A percentile compares a stretch with the other conserved stretches of the same genome.
These are phyloP conservation scores for Iphiclides podalirius DNA, from an alignment of 2,888 invertebrate genomes.

Conservation along the genomic window DNA sequence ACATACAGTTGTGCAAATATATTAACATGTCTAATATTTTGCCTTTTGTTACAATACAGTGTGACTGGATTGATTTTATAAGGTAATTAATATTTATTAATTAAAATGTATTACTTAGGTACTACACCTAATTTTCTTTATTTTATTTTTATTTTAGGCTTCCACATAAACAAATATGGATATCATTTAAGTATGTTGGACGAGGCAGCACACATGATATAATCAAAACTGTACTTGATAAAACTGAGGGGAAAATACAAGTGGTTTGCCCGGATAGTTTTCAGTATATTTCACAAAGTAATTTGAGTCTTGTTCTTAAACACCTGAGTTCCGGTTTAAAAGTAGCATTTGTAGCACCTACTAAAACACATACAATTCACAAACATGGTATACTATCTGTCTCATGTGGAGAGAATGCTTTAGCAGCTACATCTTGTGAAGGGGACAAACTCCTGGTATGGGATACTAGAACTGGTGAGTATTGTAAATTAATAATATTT, in stretches of 20 bases:
- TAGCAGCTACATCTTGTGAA: constrained; percentile 82
- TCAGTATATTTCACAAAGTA: constrained; percentile 60
- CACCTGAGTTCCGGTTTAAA: constrained; percentile 62
- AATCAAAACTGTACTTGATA: constrained; percentile 50
- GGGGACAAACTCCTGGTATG: constrained; percentile 81
- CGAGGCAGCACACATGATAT: constrained; percentile 63
- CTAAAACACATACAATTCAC: constrained; percentile 67
- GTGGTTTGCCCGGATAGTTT: constrained; percentile 60
- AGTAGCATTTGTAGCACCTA: constrained; percentile 74
- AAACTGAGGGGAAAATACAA: constrained; percentile 61
- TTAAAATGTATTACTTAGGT: constrained; percentile 5
- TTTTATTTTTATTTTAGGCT: constrained; percentile 48
- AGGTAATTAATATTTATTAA: constrained; percentile 45
- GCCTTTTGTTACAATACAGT: constrained; percentile 72
- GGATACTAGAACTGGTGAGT: constrained; percentile 81
- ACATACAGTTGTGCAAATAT: too few relatives aligned
- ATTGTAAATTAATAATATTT: too few relatives aligned
- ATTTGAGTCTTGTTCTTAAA: constrained; percentile 63
- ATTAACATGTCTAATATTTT: constrained; percentile 41
- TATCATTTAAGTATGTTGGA: constrained; percentile 68
- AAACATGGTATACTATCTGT: constrained; percentile 77
- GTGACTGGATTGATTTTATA: constrained; percentile 77
- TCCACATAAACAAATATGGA: constrained; percentile 70
- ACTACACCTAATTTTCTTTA: not conserved
- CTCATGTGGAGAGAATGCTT: constrained; percentile 80